A percentile compares a stretch with the other conserved stretches of the same genome.
phyloP scores from a whole-genome alignment of 2,113 vertebrate genomes.

The Dryoscopus gambensis region DNA sequence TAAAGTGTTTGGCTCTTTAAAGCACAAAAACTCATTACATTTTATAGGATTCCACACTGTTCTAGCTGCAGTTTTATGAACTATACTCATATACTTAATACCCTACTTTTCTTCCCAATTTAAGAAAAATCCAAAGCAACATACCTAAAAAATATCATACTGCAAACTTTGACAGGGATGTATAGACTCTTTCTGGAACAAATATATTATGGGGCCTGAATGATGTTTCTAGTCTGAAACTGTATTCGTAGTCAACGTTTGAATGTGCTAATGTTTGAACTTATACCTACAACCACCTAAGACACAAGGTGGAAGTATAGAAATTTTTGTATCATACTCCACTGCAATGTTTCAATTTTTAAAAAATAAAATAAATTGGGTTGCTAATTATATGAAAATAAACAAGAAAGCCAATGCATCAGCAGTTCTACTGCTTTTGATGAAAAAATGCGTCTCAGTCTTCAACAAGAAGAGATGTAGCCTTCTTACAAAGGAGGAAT shows the following conservation, averaged over 20 bases:
- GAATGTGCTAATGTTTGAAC: background rate
- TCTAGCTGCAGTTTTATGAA: background rate
- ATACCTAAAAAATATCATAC: background rate
- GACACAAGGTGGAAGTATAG: background rate
- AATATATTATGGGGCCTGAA: background rate
- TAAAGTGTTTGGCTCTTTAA: background rate
- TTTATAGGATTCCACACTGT: background rate
- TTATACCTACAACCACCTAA: background rate
- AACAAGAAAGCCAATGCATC: background rate
- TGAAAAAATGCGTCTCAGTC: background rate
- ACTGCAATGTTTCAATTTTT: background rate
- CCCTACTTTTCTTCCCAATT: background rate
- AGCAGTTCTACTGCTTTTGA: background rate
- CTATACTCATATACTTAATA: background rate
- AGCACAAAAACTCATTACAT: background rate
- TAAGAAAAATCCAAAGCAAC: background rate
- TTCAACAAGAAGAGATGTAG: background rate
- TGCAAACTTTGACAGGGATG: background rate
- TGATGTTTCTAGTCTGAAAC: background rate
- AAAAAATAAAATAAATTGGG: background rate
- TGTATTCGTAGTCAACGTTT: background rate
- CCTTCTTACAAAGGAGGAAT: background rate
- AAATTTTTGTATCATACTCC: background rate
- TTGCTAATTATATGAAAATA: background rate
- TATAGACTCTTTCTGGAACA: background rate